Evolutionary conservation across 2,113 vertebrate genomes (phyloP).

Genomic region (Gnathonemus longibarbis): DNA sequence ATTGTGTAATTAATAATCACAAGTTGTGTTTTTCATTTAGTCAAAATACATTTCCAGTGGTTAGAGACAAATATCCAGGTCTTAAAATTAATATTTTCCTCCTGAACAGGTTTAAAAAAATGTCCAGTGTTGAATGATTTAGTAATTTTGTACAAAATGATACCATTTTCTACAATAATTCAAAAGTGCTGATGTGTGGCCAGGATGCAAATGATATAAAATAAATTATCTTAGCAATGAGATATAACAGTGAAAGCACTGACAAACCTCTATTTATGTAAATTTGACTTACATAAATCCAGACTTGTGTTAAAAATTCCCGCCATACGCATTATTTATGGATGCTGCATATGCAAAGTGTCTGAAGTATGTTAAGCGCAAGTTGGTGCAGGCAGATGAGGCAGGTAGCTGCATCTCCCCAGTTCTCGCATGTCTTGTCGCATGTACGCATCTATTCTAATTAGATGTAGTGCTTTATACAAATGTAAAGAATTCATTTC

Average conservation of each 20-base stretch:
- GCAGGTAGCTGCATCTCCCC: background rate
- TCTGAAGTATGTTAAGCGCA: background rate
- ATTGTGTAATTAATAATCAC: conserved; percentile 7
- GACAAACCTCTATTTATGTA: background rate
- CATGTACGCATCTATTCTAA: background rate
- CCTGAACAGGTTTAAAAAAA: background rate
- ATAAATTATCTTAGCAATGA: background rate
- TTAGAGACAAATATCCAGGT: background rate
- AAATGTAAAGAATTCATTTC: background rate
- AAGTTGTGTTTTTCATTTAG: conserved; percentile 1
- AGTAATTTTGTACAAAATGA: background rate
- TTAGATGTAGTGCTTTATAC: background rate
- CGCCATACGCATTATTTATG: background rate
- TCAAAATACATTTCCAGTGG: background rate
- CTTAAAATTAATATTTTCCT: background rate
- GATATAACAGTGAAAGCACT: background rate
- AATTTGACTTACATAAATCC: background rate
- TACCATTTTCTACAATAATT: background rate
- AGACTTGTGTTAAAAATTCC: background rate
- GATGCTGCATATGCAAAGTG: background rate
- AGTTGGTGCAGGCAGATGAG: background rate
- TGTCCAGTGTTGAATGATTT: background rate
- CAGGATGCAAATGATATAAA: background rate
- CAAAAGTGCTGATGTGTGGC: background rate
- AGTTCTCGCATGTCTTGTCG: background rate